These are phyloP conservation scores for Cynocephalus volans DNA, from an alignment of 2,113 vertebrate species.

Conservation along the genomic window DNA sequence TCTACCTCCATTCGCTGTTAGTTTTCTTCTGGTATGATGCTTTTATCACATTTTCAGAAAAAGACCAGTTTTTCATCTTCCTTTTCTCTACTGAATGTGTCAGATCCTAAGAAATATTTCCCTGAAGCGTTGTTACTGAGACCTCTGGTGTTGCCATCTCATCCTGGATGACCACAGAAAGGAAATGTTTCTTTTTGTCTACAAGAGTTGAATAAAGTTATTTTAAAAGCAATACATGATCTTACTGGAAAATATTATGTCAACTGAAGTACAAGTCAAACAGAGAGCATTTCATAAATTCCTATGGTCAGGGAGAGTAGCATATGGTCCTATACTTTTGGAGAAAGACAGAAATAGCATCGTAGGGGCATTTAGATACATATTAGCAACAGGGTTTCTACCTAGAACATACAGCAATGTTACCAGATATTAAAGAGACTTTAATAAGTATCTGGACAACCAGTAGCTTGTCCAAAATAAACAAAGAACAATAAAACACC, in stretches of 20 bases:
- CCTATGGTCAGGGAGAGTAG: neutral
- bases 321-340: neutral
- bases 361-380: neutral
- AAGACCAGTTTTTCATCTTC: conserved; percentile 77
- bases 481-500: neutral
- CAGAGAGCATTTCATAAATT: conserved; percentile 35
- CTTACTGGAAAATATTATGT: conserved; percentile 71
- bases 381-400: neutral
- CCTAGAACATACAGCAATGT: neutral
- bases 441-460: neutral
- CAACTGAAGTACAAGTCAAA: conserved; percentile 42
- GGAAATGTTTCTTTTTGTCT: conserved; percentile 72
- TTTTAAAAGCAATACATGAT: conserved; percentile 71
- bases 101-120: conserved; percentile 80
- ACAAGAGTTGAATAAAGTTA: conserved; percentile 73
- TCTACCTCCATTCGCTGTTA: conserved; percentile 66
- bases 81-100: conserved; percentile 77
- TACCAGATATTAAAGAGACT: neutral
- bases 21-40: conserved; percentile 77
- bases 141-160: conserved; percentile 63
- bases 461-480: neutral
- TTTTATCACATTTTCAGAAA: conserved; percentile 83
- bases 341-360: conserved; percentile 14
- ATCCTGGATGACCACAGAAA: conserved; percentile 72
- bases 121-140: conserved; percentile 76